Conservation (phyloP, 2,888 invertebrate species). For the Craniophora ligustri region DNA sequence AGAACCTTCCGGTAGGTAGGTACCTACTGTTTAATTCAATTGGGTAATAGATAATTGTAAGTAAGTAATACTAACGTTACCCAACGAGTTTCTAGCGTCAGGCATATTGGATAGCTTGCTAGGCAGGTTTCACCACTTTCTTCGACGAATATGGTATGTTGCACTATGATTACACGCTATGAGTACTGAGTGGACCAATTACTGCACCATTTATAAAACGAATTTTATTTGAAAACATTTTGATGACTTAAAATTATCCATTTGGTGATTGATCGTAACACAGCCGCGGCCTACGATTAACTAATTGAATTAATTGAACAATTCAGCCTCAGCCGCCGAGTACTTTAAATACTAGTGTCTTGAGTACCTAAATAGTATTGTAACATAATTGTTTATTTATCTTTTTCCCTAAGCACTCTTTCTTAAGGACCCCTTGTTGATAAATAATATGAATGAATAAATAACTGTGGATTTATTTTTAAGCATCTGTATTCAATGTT, state of each 20-base stretch:
- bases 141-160: constrained; percentile 24
- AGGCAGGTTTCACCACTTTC: constrained; percentile 46
- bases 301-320: constrained; percentile 22
- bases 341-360: constrained; percentile 8
- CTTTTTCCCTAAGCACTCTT: neutral
- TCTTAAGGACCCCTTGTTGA: neutral
- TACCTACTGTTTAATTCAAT: neutral
- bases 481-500: neutral
- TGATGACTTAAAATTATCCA: constrained; percentile 6
- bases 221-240: neutral
- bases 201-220: constrained; percentile 1
- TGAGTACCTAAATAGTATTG: neutral
- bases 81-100: constrained; percentile 41
- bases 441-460: neutral
- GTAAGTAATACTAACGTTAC: constrained; percentile 12
- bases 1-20: neutral
- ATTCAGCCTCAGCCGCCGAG: constrained; percentile 11
- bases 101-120: constrained; percentile 27
- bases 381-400: neutral
- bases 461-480: neutral
- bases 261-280: neutral
- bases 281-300: constrained; percentile 6
- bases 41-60: constrained; percentile 17
- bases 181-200: constrained; percentile 5
- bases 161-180: constrained; percentile 25